Percentiles rank a stretch among this genome's conserved stretches.
Evolutionary conservation across 2,113 vertebrate species (phyloP).

Genomic region (Sinosuthora webbiana): DNA sequence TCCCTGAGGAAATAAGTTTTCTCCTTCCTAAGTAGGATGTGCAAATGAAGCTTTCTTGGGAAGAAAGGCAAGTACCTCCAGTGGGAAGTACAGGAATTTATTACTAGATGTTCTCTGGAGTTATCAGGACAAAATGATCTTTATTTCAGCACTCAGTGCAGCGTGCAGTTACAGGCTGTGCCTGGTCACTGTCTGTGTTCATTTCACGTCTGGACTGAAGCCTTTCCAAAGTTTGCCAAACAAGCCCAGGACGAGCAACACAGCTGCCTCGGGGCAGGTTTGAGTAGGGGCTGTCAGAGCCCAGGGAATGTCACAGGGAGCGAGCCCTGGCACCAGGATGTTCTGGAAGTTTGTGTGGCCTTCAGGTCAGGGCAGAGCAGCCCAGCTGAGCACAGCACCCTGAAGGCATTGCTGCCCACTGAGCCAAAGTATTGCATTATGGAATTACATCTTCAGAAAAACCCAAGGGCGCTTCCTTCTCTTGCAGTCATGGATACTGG

Average conservation of each 20-base stretch:
- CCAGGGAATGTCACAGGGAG: neutral
- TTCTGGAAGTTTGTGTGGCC: neutral
- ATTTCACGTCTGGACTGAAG: neutral
- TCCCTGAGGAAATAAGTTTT: neutral
- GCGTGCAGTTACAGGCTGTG: neutral
- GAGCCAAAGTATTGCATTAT: neutral
- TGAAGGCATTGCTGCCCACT: neutral
- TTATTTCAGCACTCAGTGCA: neutral
- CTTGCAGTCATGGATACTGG: neutral
- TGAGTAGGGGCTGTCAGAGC: neutral
- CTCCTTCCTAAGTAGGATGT: neutral
- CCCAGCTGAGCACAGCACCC: neutral
- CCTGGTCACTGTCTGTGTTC: neutral
- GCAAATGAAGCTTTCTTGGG: neutral
- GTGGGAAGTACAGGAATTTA: neutral
- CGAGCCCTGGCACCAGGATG: accelerated
- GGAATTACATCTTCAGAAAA: neutral
- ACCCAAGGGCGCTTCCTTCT: neutral
- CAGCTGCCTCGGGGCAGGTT: neutral
- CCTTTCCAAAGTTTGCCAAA: neutral
- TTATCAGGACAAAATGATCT: neutral
- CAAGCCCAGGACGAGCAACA: neutral
- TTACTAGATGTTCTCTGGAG: neutral
- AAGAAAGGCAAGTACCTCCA: neutral
- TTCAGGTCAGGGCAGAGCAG: neutral